A percentile compares a stretch with the other conserved stretches of the same genome.
phyloP scores from a whole-genome alignment of 2,888 invertebrate species.

The Drosophila putrida region DNA sequence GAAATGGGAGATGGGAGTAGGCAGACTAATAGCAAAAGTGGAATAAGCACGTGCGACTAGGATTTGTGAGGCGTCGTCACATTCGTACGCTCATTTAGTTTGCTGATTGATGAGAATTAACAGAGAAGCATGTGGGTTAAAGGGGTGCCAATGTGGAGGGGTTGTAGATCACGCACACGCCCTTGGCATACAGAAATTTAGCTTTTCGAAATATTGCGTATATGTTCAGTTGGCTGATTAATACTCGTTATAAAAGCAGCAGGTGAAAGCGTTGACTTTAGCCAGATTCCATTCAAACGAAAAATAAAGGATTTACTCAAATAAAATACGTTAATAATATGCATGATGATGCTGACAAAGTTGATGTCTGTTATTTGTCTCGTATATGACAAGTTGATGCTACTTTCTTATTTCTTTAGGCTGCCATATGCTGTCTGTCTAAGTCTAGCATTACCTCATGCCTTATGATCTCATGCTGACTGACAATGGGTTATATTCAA shows the following conservation, averaged over 20 bases:
- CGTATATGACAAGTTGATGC: conserved; percentile 5
- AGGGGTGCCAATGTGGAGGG: not conserved
- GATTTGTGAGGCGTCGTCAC: conserved; percentile 65
- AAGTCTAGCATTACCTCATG: conserved; percentile 21
- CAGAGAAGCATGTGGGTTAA: not conserved
- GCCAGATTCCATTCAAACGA: not conserved
- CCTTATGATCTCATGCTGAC: conserved; percentile 64
- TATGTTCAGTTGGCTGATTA: conserved; percentile 38
- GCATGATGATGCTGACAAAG: conserved; percentile 6
- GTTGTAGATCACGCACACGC: conserved; percentile 19
- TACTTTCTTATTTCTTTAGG: conserved; percentile 5
- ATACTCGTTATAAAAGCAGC: conserved; percentile 9
- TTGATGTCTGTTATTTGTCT: conserved; percentile 9
- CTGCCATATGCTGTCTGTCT: not conserved
- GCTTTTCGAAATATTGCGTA: conserved; percentile 36
- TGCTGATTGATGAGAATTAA: conserved; percentile 61
- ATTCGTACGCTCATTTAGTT: conserved; percentile 60
- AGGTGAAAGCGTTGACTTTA: conserved; percentile 17
- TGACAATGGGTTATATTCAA: conserved; percentile 6
- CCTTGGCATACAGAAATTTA: conserved; percentile 28
- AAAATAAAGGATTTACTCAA: not conserved
- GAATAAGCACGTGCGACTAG: conserved; percentile 65
- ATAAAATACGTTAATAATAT: conserved; percentile 1
- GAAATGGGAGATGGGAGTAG: not conserved
- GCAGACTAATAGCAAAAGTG: conserved; percentile 24